A percentile compares a stretch with the other conserved stretches of the same genome.
Conservation (phyloP, 1,140 invertebrate species). For the Trachymyrmex cornetzi region DNA sequence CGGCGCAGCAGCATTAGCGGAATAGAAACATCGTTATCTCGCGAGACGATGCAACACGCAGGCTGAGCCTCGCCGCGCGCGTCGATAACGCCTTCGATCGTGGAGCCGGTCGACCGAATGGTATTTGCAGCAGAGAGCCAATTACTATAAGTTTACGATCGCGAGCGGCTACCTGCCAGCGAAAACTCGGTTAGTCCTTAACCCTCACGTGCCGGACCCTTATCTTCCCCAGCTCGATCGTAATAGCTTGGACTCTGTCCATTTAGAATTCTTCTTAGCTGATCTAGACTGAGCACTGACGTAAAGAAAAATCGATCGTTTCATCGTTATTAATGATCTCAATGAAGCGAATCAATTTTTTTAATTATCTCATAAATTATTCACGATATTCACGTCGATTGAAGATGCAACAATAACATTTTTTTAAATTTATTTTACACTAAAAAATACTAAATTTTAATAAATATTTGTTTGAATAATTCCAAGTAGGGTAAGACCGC, state of each 20-base stretch:
- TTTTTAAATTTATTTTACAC: too few species aligned
- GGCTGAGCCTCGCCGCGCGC: constrained; percentile 10
- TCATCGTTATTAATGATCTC: not conserved
- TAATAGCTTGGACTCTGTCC: not conserved
- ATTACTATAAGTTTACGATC: constrained; percentile 47
- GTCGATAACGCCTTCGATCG: constrained; percentile 61
- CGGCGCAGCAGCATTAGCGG: constrained; percentile 55
- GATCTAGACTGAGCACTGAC: not conserved
- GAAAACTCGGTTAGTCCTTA: constrained; percentile 52
- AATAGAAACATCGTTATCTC: constrained; percentile 70
- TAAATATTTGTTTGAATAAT: too few species aligned
- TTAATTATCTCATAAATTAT: not conserved
- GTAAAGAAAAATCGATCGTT: not conserved
- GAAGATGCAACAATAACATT: not conserved
- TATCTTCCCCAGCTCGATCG: not conserved
- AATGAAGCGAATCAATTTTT: not conserved
- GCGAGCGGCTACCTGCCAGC: constrained; percentile 12
- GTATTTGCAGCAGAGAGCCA: constrained; percentile 46
- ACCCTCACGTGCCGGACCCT: not conserved
- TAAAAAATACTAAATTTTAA: too few species aligned
- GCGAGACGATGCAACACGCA: constrained; percentile 34
- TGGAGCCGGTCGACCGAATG: constrained; percentile 34
- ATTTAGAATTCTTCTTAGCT: not conserved
- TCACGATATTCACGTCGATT: not conserved
- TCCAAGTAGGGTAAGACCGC: too few species aligned